A percentile compares a stretch with the other conserved stretches of the same genome.
phyloP scores from a whole-genome alignment of 2,113 vertebrate species.

The Boulengeromyrus knoepffleri region DNA sequence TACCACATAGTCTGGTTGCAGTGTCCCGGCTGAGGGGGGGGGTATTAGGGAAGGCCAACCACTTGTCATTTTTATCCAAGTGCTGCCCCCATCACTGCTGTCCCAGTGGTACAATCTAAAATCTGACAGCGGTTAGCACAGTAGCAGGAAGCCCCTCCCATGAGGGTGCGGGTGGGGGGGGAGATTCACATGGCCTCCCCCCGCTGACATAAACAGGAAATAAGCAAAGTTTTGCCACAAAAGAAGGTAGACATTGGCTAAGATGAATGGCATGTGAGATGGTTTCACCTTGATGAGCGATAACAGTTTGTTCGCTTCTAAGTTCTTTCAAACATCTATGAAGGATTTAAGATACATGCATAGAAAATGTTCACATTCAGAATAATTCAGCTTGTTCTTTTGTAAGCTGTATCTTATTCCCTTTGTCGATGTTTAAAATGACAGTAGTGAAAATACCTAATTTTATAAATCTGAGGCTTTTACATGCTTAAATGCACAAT shows the following conservation, averaged over 20 bases:
- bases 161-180: neutral
- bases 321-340: neutral
- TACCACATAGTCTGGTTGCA: neutral
- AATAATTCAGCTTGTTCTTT: neutral
- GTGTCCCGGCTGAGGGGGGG: neutral
- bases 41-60: neutral
- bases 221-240: neutral
- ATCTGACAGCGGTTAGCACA: slow-evolving; percentile 51
- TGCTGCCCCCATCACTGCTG: neutral
- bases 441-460: neutral
- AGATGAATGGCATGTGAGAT: neutral
- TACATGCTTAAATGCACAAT: neutral
- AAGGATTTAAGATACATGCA: neutral
- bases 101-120: slow-evolving; percentile 28
- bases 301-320: neutral
- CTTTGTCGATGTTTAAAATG: neutral
- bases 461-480: neutral
- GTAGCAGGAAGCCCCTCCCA: slow-evolving; percentile 61
- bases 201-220: neutral
- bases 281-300: neutral
- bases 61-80: neutral
- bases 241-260: neutral
- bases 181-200: neutral
- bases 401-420: neutral
- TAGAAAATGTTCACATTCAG: neutral